Conservation (phyloP, 2,888 invertebrate species). For the Willowsia nigromaculata region DNA sequence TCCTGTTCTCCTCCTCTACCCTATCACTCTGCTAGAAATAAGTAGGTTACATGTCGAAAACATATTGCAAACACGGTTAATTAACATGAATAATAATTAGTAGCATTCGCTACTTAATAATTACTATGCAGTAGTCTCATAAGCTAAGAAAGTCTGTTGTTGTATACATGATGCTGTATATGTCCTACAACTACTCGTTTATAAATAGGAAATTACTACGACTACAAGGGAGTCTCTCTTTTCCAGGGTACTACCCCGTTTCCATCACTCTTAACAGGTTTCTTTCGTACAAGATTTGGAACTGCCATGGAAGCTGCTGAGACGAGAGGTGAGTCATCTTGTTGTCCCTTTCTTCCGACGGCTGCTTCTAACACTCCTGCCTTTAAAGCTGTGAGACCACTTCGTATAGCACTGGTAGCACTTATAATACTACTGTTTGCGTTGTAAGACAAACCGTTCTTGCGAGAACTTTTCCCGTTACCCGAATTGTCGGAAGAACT, state of each 20-base stretch:
- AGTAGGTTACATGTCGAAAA: background rate
- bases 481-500: conserved; percentile 80
- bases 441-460: conserved; percentile 77
- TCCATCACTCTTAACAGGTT: conserved; percentile 76
- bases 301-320: conserved; percentile 78
- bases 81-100: background rate
- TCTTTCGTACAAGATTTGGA: conserved; percentile 77
- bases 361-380: conserved; percentile 77
- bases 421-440: conserved; percentile 78
- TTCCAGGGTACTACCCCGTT: conserved; percentile 91
- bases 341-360: conserved; percentile 72
- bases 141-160: conserved; percentile 23
- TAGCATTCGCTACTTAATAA: no score
- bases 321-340: conserved; percentile 77
- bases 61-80: background rate
- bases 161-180: conserved; percentile 5
- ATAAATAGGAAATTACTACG: background rate
- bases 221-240: conserved; percentile 88
- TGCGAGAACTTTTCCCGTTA: conserved; percentile 74
- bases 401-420: conserved; percentile 78
- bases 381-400: conserved; percentile 77
- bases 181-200: background rate
- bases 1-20: background rate
- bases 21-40: background rate
- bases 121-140: background rate